These are phyloP conservation scores for Rutpela maculata DNA, from an alignment of 2,888 invertebrate species.

Conservation along the genomic window DNA sequence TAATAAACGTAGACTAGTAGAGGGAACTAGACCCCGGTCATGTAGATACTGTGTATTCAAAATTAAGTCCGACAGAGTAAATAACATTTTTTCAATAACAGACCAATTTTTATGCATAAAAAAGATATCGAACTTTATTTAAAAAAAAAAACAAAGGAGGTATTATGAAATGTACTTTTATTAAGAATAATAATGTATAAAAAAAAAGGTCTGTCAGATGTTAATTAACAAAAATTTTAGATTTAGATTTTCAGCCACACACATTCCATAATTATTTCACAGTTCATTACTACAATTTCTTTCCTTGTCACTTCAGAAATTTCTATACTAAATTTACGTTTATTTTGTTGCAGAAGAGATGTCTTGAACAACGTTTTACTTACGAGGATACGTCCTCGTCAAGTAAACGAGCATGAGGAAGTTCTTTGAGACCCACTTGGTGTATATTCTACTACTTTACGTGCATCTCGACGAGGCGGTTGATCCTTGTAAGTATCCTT, in stretches of 20 bases:
- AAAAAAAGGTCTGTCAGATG: no score
- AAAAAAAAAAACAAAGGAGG: no score
- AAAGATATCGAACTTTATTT: no score
- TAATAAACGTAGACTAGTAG: no score
- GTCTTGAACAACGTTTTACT: slow-evolving; percentile 61
- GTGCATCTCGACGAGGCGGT: slow-evolving; percentile 60
- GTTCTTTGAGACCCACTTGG: slow-evolving; percentile 55
- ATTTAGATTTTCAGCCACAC: background rate
- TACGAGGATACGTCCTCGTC: slow-evolving; percentile 64
- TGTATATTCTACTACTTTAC: slow-evolving; percentile 59
- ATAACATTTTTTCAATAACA: no score
- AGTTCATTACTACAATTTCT: background rate
- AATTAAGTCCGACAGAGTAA: no score
- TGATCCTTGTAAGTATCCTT: slow-evolving; percentile 69
- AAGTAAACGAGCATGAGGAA: slow-evolving; percentile 64
- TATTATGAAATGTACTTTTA: no score
- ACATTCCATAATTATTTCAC: background rate
- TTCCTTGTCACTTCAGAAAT: background rate
- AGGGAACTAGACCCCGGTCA: no score
- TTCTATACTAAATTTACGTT: slow-evolving; percentile 25
- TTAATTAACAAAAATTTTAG: no score
- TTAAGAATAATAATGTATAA: no score
- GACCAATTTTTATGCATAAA: no score
- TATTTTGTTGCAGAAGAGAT: slow-evolving; percentile 65
- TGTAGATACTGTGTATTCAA: no score